Conservation (phyloP, 2,888 invertebrate genomes). For the Pandemis cinnamomeana region DNA sequence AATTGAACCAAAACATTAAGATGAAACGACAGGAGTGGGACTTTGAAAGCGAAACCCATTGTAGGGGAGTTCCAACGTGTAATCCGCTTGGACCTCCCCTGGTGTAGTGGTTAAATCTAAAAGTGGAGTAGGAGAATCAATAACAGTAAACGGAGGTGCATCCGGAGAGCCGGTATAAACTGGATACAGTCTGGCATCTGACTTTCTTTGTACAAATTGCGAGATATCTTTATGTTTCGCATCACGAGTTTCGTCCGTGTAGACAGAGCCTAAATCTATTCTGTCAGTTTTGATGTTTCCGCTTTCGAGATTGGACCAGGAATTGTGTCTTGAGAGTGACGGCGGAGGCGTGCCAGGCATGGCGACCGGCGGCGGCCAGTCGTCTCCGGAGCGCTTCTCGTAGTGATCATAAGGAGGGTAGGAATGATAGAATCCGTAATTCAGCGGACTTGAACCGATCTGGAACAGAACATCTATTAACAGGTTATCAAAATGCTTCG, state of each 20-base stretch:
- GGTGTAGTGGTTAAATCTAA: conserved; percentile 72
- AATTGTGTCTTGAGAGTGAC: conserved; percentile 54
- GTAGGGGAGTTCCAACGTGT: conserved; percentile 76
- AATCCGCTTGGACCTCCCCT: conserved; percentile 79
- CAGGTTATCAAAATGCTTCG: conserved; percentile 67
- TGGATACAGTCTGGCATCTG: conserved; percentile 65
- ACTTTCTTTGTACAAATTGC: conserved; percentile 54
- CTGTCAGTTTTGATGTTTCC: conserved; percentile 64
- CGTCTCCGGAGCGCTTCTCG: conserved; percentile 71
- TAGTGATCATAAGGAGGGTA: conserved; percentile 79
- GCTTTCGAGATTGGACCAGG: conserved; percentile 54
- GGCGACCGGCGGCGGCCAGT: conserved; percentile 64
- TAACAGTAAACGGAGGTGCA: conserved; percentile 57
- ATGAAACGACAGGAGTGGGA: conserved; percentile 80
- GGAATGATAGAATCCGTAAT: conserved; percentile 89
- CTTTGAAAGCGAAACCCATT: conserved; percentile 81
- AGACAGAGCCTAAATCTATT: conserved; percentile 54
- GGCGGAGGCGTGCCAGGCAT: conserved; percentile 68
- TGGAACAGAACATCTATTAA: conserved; percentile 83
- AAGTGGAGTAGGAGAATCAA: conserved; percentile 64
- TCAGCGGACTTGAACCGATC: conserved; percentile 89
- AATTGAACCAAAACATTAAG: conserved; percentile 72
- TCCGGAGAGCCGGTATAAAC: conserved; percentile 59
- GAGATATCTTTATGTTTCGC: conserved; percentile 58
- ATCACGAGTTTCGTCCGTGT: conserved; percentile 49